Conservation (phyloP, 2,888 invertebrate genomes). For the Bimastos eiseni region DNA sequence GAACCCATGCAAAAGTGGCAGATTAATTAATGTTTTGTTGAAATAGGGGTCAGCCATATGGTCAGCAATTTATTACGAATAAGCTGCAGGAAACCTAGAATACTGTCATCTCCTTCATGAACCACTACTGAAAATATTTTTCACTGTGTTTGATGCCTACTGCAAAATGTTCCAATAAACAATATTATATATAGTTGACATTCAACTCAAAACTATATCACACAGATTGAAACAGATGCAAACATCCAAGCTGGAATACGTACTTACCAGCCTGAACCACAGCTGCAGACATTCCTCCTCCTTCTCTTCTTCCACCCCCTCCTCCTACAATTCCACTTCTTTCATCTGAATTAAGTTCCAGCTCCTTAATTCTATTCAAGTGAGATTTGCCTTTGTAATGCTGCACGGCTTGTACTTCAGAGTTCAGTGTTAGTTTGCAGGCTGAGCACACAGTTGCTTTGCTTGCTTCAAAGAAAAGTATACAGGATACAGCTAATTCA, state of each 20-base stretch:
- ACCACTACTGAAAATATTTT: neutral
- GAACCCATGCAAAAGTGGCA: neutral
- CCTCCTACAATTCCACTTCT: neutral
- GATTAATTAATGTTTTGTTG: neutral
- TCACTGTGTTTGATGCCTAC: no score
- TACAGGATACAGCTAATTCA: neutral
- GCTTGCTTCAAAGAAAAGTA: neutral
- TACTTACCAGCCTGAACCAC: neutral
- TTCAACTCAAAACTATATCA: neutral
- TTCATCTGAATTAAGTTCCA: neutral
- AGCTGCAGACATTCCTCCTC: neutral
- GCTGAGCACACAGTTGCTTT: neutral
- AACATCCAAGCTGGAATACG: neutral
- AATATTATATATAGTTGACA: no score
- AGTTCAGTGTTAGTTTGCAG: neutral
- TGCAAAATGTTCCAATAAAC: no score
- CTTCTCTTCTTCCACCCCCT: neutral
- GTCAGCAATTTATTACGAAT: neutral
- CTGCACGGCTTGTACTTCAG: neutral
- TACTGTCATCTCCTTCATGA: no score
- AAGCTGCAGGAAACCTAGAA: neutral
- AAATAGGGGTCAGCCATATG: neutral
- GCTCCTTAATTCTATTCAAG: neutral
- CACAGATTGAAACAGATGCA: neutral
- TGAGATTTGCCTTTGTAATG: conserved; percentile 6